Evolutionary conservation across 2,797 vertebrate genomes (phyloP).

Genomic region (Hapalemur alaotrensis): DNA sequence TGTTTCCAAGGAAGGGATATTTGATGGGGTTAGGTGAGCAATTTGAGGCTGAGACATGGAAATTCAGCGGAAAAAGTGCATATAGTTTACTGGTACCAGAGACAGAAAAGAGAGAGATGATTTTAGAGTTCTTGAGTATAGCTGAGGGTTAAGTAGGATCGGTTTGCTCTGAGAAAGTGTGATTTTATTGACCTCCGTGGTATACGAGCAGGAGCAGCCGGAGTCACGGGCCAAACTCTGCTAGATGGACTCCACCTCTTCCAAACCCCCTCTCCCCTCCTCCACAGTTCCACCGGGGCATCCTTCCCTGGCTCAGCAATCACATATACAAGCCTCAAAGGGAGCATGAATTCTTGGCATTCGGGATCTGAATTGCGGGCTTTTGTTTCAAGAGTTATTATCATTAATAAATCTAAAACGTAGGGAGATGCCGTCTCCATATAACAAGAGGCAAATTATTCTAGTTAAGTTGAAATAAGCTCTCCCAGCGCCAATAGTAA

Average conservation of each 20-base stretch:
- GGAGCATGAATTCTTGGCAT: conserved; percentile 36
- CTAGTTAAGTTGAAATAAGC: conserved; percentile 33
- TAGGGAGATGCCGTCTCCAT: neutral
- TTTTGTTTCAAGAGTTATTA: conserved; percentile 60
- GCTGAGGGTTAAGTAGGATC: neutral
- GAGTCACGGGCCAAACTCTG: neutral
- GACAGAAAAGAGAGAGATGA: neutral
- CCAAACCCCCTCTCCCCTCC: neutral
- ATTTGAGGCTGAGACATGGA: neutral
- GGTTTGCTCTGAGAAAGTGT: neutral
- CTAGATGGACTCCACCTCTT: neutral
- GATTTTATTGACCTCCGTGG: neutral
- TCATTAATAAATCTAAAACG: conserved; percentile 56
- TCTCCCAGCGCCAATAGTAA: neutral
- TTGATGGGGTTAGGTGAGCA: neutral
- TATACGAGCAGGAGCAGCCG: neutral
- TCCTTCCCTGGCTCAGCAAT: neutral
- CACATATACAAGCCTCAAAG: neutral
- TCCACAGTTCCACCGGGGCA: rapidly evolving
- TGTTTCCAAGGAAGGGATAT: neutral
- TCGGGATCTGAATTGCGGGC: conserved; percentile 44
- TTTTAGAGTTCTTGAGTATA: neutral
- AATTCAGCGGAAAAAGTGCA: neutral
- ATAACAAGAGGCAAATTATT: conserved; percentile 42
- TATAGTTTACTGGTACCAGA: neutral